These are phyloP conservation scores for Nebria ingens DNA, from an alignment of 1,140 invertebrate species.

Conservation along the genomic window DNA sequence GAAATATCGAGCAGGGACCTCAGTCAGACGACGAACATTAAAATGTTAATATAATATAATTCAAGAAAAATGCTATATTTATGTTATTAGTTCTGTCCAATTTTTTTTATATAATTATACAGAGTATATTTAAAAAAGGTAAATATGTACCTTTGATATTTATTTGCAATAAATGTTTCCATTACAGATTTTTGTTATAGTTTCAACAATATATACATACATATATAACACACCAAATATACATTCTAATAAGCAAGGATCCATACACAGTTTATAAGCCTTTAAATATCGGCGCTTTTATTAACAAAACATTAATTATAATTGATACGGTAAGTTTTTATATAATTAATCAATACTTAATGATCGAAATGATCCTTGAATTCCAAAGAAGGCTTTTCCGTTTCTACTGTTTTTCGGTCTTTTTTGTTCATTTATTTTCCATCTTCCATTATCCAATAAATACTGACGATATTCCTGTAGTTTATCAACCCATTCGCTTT, in stretches of 20 bases:
- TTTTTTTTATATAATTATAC: constrained; percentile 4
- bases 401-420: constrained; percentile 21
- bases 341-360: constrained; percentile 37
- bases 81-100: neutral
- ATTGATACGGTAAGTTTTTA: no score
- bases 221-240: no score
- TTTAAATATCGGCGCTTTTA: no score
- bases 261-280: no score
- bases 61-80: neutral
- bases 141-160: neutral
- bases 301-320: no score
- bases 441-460: constrained; percentile 23
- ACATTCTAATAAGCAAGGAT: no score
- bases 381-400: constrained; percentile 23
- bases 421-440: constrained; percentile 28
- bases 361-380: constrained; percentile 40
- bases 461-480: constrained; percentile 28
- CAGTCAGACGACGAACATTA: constrained; percentile 42
- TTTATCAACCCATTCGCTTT: constrained; percentile 38
- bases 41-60: neutral
- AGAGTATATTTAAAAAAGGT: constrained; percentile 2
- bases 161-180: constrained; percentile 8
- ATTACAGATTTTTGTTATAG: neutral
- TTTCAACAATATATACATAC: no score
- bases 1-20: constrained; percentile 44